phyloP scores from a whole-genome alignment of 2,888 invertebrate species.

The Drosophila niveifrons region DNA sequence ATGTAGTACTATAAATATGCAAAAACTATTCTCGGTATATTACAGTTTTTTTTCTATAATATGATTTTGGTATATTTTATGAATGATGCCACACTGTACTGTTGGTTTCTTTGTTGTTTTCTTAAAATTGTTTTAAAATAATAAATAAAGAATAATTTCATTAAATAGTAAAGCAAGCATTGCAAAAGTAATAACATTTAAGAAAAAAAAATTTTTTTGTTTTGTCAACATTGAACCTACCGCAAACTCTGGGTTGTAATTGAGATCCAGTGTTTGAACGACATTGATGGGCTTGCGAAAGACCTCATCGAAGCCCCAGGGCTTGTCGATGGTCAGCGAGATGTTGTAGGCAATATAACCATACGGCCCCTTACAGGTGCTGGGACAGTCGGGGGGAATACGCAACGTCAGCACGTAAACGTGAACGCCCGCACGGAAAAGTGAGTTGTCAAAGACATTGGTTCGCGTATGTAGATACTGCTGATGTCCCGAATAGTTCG shows the following conservation, averaged over 20 bases:
- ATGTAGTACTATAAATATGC: too few relatives aligned
- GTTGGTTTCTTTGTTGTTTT: too few relatives aligned
- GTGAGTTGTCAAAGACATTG: conserved; percentile 78
- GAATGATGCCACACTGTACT: too few relatives aligned
- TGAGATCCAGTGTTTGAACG: conserved; percentile 91
- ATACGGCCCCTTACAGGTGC: conserved; percentile 90
- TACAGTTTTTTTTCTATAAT: not conserved
- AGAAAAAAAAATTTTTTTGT: conserved; percentile 1
- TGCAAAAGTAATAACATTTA: too few relatives aligned
- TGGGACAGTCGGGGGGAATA: conserved; percentile 88
- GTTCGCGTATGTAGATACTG: conserved; percentile 81
- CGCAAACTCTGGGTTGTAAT: conserved; percentile 89
- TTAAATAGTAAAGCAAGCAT: too few relatives aligned
- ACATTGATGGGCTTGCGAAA: conserved; percentile 88
- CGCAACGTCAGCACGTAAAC: conserved; percentile 92
- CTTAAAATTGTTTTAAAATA: too few relatives aligned
- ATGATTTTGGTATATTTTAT: too few relatives aligned
- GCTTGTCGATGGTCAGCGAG: conserved; percentile 91
- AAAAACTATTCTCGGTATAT: not conserved
- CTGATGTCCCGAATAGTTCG: conserved; percentile 81
- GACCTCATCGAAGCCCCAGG: conserved; percentile 89
- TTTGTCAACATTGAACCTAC: conserved; percentile 85
- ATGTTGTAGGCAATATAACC: conserved; percentile 92
- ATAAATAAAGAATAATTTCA: too few relatives aligned
- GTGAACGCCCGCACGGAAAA: conserved; percentile 85